Percentiles rank a stretch among this genome's conserved stretches.
These are phyloP conservation scores for Sycophaga agraensis DNA, from an alignment of 1,140 invertebrate genomes.

Conservation along the genomic window DNA sequence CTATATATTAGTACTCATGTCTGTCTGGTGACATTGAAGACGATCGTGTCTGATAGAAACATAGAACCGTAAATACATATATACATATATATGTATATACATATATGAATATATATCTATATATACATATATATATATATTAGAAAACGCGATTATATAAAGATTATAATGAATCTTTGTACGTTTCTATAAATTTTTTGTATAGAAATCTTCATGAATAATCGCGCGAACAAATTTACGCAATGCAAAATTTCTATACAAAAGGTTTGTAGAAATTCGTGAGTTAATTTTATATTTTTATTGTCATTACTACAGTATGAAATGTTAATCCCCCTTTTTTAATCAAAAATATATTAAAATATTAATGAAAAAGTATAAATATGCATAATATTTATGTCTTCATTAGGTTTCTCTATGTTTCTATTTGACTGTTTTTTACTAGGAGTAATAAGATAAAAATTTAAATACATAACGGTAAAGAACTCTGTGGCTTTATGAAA, in stretches of 20 bases:
- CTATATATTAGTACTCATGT: conserved; percentile 7
- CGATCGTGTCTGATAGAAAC: conserved; percentile 29
- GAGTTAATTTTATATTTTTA: conserved; percentile 27
- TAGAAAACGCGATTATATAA: conserved; percentile 15
- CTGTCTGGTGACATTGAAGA: conserved; percentile 16
- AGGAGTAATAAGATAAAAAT: conserved; percentile 15
- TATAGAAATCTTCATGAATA: conserved; percentile 21
- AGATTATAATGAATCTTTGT: conserved; percentile 15
- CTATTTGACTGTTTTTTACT: conserved; percentile 30
- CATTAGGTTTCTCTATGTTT: conserved; percentile 26
- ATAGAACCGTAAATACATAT: conserved; percentile 28
- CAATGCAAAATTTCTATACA: conserved; percentile 21
- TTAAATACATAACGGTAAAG: conserved; percentile 7
- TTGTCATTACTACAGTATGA: conserved; percentile 16
- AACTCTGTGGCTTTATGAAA: conserved; percentile 11
- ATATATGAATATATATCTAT: too few relatives aligned
- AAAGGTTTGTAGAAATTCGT: conserved; percentile 24
- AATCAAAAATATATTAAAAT: conserved; percentile 20
- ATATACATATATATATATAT: too few relatives aligned
- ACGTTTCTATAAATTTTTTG: conserved; percentile 30
- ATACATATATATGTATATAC: too few relatives aligned
- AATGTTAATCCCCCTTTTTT: conserved; percentile 19
- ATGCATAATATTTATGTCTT: conserved; percentile 9
- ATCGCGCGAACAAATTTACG: background rate
- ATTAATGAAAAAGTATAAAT: conserved; percentile 18